Evolutionary conservation across 2,888 invertebrate genomes (phyloP).

Genomic region (Tineola bisselliella): DNA sequence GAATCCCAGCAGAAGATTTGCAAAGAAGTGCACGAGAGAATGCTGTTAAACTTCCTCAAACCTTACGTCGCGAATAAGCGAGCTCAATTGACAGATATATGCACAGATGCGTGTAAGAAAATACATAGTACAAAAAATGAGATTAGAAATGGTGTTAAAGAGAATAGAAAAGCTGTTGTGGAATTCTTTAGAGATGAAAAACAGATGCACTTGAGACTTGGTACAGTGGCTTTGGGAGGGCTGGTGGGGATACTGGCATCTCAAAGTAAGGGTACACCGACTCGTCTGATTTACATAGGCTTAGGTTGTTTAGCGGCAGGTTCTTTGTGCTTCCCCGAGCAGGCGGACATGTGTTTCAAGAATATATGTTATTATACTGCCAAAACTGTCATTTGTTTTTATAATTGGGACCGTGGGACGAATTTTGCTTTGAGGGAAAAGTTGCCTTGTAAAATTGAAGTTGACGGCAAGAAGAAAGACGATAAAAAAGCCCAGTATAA

Average conservation of each 20-base stretch:
- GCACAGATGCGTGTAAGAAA: conserved; percentile 19
- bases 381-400: conserved; percentile 21
- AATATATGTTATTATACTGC: conserved; percentile 21
- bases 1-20: conserved; percentile 28
- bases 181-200: conserved; percentile 30
- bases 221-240: conserved; percentile 24
- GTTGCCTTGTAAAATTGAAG: conserved; percentile 28
- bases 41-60: conserved; percentile 29
- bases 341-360: conserved; percentile 37
- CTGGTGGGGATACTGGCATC: conserved; percentile 25
- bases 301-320: conserved; percentile 31
- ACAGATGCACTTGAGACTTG: conserved; percentile 27
- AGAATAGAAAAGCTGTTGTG: conserved; percentile 24
- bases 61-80: conserved; percentile 31
- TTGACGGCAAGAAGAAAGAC: neutral
- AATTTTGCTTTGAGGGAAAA: conserved; percentile 26
- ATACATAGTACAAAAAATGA: conserved; percentile 18
- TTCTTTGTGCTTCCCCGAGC: conserved; percentile 38
- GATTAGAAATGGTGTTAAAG: conserved; percentile 13
- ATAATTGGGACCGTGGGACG: conserved; percentile 26
- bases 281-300: conserved; percentile 25
- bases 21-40: conserved; percentile 26
- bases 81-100: conserved; percentile 15
- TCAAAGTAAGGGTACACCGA: conserved; percentile 22
- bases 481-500: neutral